Conservation (phyloP, 2,888 invertebrate genomes). For the Melangyna quadrimaculata region DNA sequence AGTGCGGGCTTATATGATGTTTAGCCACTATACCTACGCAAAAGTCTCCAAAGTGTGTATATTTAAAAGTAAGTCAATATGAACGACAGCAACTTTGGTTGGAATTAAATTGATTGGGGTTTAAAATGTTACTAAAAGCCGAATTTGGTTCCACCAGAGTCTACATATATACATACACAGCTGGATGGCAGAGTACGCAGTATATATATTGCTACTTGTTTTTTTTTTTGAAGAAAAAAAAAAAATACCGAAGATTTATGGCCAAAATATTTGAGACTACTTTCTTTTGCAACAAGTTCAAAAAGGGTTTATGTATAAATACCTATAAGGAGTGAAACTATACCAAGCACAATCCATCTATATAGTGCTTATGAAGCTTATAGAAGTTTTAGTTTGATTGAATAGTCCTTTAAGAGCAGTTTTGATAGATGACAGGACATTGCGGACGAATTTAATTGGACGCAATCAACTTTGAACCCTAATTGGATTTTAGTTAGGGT, state of each 20-base stretch:
- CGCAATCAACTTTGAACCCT: conserved; percentile 16
- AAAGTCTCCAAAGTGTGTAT: background rate
- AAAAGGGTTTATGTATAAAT: background rate
- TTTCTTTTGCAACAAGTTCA: conserved; percentile 11
- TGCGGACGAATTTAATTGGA: conserved; percentile 23
- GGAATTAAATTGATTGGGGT: conserved; percentile 59
- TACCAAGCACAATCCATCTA: background rate
- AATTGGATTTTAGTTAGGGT: background rate
- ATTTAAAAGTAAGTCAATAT: conserved; percentile 30
- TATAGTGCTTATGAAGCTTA: too few relatives aligned
- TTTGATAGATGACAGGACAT: conserved; percentile 1
- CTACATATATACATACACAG: too few relatives aligned
- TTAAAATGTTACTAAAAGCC: conserved; percentile 21
- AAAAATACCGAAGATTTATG: conserved; percentile 27
- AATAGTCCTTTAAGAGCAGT: conserved; percentile 6
- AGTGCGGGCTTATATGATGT: conserved; percentile 46
- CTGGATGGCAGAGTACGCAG: background rate
- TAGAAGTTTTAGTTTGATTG: background rate
- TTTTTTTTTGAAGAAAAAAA: too few relatives aligned
- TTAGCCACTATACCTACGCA: conserved; percentile 4
- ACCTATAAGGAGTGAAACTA: background rate
- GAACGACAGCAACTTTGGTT: conserved; percentile 20
- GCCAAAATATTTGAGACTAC: conserved; percentile 19
- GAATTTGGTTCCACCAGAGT: background rate
- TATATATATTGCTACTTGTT: background rate